A percentile compares a stretch with the other conserved stretches of the same genome.
Conservation (phyloP, 2,113 vertebrate genomes). For the Capricornis sumatraensis region DNA sequence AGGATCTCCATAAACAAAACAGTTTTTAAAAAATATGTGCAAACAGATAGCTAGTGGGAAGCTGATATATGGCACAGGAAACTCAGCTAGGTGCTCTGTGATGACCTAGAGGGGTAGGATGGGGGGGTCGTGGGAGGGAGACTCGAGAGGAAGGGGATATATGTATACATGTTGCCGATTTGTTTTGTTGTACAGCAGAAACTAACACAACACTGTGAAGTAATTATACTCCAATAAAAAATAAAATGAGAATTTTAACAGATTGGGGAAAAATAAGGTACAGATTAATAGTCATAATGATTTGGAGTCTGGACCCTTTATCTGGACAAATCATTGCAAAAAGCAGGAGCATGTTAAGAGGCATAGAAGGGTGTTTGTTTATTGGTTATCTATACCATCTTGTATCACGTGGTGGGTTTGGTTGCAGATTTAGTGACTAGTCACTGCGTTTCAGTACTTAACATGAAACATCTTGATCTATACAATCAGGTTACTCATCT, state of each 20-base stretch:
- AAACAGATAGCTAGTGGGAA: background rate
- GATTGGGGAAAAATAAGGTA: background rate
- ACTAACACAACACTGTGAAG: background rate
- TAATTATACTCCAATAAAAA: background rate
- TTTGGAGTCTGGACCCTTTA: background rate
- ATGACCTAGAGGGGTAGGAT: background rate
- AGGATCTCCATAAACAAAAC: background rate
- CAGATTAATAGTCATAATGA: background rate
- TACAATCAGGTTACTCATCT: background rate
- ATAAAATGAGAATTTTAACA: background rate
- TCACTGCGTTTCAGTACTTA: background rate
- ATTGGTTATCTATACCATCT: background rate
- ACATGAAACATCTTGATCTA: conserved; percentile 34
- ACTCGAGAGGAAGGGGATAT: background rate
- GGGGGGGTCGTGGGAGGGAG: background rate
- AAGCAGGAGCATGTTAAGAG: background rate
- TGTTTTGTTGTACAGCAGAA: background rate
- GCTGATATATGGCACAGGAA: background rate
- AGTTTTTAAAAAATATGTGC: background rate
- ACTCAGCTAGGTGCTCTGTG: background rate
- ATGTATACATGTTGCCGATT: background rate
- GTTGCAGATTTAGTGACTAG: conserved; percentile 44
- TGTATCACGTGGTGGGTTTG: background rate
- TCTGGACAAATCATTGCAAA: background rate
- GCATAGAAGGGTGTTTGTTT: background rate